Percentiles rank a stretch among this genome's conserved stretches.
Conservation (phyloP, 2,888 invertebrate species). For the Hoplodrina blanda region DNA sequence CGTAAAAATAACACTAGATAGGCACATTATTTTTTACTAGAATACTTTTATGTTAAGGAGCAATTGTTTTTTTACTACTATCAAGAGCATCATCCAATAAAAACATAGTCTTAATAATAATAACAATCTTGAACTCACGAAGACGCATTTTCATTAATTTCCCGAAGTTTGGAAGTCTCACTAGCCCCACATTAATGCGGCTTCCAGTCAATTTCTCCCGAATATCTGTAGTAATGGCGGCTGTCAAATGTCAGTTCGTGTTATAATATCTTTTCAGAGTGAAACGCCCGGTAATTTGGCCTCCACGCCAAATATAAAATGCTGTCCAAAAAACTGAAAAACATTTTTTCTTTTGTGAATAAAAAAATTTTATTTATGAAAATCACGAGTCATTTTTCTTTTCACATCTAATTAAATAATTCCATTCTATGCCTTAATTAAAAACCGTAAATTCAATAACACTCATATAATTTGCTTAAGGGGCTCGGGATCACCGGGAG, state of each 20-base stretch:
- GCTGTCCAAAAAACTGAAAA: constrained; percentile 9
- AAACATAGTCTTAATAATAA: constrained; percentile 28
- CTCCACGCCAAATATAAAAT: constrained; percentile 30
- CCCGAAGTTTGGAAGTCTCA: constrained; percentile 48
- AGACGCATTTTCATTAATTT: constrained; percentile 48
- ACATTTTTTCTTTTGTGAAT: constrained; percentile 11
- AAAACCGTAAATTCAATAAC: constrained; percentile 43
- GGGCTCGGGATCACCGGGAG: too few relatives aligned
- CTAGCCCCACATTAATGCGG: constrained; percentile 57
- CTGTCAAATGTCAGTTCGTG: constrained; percentile 72
- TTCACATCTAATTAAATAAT: constrained; percentile 5
- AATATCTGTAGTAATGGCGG: constrained; percentile 72
- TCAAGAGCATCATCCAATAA: constrained; percentile 30
- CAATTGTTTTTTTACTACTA: constrained; percentile 6
- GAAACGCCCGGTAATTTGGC: constrained; percentile 34
- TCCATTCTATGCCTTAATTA: constrained; percentile 16
- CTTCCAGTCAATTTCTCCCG: constrained; percentile 74
- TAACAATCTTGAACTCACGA: constrained; percentile 39
- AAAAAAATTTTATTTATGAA: constrained; percentile 7
- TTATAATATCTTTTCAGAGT: constrained; percentile 56
- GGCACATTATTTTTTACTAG: constrained; percentile 35
- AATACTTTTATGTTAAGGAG: constrained; percentile 19
- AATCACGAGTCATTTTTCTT: background rate
- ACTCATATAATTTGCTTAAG: constrained; percentile 32
- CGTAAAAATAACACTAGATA: constrained; percentile 8